Base-by-base conservation (phyloP, 2,113 vertebrate species). In the Anarhynchus alexandrinus region DNA sequence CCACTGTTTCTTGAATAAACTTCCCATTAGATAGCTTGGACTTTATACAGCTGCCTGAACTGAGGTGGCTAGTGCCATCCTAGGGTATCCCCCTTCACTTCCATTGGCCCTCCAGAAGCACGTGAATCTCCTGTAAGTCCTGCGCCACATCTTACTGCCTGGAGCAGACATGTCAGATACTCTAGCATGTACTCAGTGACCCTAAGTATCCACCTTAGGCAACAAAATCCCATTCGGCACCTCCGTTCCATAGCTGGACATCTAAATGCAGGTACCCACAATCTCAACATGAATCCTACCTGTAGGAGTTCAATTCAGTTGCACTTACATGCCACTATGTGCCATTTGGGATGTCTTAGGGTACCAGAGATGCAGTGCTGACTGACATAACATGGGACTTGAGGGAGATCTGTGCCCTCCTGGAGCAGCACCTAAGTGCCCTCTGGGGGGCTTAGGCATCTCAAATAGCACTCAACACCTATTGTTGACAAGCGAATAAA, bases 1-100 rank as follows among this genome's bases (percentile, higher is more conserved):
- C 70, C 51, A 69, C n/a, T 67, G 65, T 91, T 91, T 93, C 66
- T 94, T 88, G 81, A 95, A 92, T 85, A 88, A 89, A 65, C 43
- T 94, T 93, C 49, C 21, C 45, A 88, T 77, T 90, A 81, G 54
- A 59, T 5, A 89, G 14, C 27, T 94, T 95, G 34, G 74, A 81
- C 80, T 54, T 85, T 57, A 43, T 64, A 59, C 3, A 64, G 6
- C 6, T 89, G 8, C 43, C 43, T 72, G 61, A 89, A 69, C 23
- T 26, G 29, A 52, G n/a, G 11, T 52, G 29, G 12, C 54, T 23
- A 38, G 4, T 72, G 12, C 11, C 57, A 57, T 65, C 29, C 7
- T 64, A 57, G 14, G 26, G 38, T 45, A 49, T 47, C 36, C 3
- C 26, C 9, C 14, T 34, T 80, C 45, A 36, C 15, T 77, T 30